These are phyloP conservation scores for Chrysemys picta DNA, from an alignment of 2,113 vertebrate genomes.

Conservation along the genomic window DNA sequence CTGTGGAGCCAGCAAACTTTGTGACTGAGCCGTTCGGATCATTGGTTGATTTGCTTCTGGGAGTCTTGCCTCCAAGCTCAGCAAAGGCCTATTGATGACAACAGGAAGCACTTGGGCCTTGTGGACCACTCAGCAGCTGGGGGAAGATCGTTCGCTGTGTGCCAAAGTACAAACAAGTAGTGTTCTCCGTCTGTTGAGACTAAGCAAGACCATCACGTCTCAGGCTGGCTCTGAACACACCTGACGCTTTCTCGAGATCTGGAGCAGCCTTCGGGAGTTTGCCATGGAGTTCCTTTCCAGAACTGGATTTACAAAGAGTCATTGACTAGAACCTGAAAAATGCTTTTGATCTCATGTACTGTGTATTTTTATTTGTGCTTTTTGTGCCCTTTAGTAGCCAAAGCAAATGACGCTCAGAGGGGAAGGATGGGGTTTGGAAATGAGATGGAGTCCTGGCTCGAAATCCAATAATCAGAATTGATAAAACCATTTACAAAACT, in stretches of 20 bases:
- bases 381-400: constrained; percentile 11
- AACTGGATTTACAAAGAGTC: constrained; percentile 46
- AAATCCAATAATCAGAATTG: constrained; percentile 27
- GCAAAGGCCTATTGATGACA: constrained; percentile 9
- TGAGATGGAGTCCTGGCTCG: background rate
- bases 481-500: background rate
- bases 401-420: constrained; percentile 31
- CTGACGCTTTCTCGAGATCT: background rate
- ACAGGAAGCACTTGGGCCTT: constrained; percentile 36
- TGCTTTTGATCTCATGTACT: constrained; percentile 25
- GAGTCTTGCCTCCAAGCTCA: constrained; percentile 21
- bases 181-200: constrained; percentile 34
- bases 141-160: constrained; percentile 38
- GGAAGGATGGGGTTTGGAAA: constrained; percentile 14
- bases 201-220: constrained; percentile 41
- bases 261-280: background rate
- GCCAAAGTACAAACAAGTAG: constrained; percentile 55
- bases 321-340: constrained; percentile 39
- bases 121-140: constrained; percentile 3
- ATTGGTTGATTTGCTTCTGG: constrained; percentile 42
- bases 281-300: constrained; percentile 22
- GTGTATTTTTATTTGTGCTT: background rate
- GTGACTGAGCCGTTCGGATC: constrained; percentile 9
- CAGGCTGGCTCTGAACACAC: constrained; percentile 35
- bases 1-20: constrained; percentile 27